These are phyloP conservation scores for Bujurquina vittata DNA, from an alignment of 2,113 vertebrate genomes.

Conservation along the genomic window DNA sequence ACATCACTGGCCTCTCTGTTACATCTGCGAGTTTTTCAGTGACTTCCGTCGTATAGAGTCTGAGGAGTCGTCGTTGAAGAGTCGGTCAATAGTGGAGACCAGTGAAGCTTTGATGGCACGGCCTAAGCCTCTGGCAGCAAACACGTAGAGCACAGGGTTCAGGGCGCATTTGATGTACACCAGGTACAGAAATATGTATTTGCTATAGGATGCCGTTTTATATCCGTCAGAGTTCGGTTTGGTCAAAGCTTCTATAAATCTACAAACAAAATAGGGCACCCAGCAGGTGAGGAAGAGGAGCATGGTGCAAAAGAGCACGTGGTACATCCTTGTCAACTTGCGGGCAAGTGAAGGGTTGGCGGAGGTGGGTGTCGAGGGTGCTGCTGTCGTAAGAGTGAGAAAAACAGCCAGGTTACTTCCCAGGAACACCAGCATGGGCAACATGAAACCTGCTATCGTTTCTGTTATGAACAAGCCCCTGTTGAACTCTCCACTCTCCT, in stretches of 20 bases:
- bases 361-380: constrained; percentile 36
- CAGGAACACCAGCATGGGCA: constrained; percentile 80
- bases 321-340: constrained; percentile 75
- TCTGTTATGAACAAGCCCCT: constrained; percentile 69
- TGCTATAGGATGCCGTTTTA: fast-evolving
- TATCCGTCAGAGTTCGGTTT: fast-evolving
- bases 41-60: constrained; percentile 78
- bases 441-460: constrained; percentile 74
- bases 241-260: constrained; percentile 69
- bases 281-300: constrained; percentile 82
- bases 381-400: constrained; percentile 42
- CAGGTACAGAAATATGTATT: constrained; percentile 75
- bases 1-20: background rate
- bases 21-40: constrained; percentile 74
- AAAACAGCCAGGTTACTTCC: constrained; percentile 78
- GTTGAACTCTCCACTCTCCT: constrained; percentile 18
- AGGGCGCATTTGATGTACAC: constrained; percentile 81
- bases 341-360: constrained; percentile 33
- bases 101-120: constrained; percentile 73
- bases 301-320: constrained; percentile 81
- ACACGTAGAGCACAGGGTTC: constrained; percentile 82
- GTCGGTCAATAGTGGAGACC: constrained; percentile 74
- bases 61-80: constrained; percentile 77
- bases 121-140: constrained; percentile 78
- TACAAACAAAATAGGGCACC: constrained; percentile 82